phyloP scores from a whole-genome alignment of 2,113 vertebrate genomes.

The Ascaphus truei region DNA sequence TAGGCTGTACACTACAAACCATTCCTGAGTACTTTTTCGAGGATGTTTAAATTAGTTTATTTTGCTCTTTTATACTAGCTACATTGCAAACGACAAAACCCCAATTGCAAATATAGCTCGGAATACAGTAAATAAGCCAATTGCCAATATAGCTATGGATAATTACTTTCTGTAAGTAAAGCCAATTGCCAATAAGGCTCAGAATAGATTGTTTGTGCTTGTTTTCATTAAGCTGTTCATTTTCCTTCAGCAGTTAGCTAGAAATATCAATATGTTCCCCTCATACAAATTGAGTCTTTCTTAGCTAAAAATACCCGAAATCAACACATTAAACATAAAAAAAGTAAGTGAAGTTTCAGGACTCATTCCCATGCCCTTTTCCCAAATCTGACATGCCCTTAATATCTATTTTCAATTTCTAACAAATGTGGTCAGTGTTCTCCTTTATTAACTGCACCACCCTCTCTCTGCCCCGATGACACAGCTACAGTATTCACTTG shows the following conservation, averaged over 20 bases:
- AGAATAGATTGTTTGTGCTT: slow-evolving; percentile 19
- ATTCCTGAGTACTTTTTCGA: too few relatives aligned
- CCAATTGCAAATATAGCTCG: slow-evolving; percentile 11
- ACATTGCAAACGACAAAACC: slow-evolving; percentile 10
- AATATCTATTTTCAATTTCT: too few relatives aligned
- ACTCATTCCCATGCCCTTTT: too few relatives aligned
- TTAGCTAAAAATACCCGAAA: not conserved
- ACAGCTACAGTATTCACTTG: too few relatives aligned
- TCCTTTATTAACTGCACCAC: too few relatives aligned
- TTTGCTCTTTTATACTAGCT: not conserved
- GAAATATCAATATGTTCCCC: slow-evolving; percentile 1
- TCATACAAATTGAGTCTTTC: not conserved
- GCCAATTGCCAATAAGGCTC: slow-evolving; percentile 23
- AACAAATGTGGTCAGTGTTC: too few relatives aligned
- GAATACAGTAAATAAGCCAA: slow-evolving; percentile 25
- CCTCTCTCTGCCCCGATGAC: too few relatives aligned
- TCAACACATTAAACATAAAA: too few relatives aligned
- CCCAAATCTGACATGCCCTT: too few relatives aligned
- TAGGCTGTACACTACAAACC: too few relatives aligned
- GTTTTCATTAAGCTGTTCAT: slow-evolving; percentile 25
- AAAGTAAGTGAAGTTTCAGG: too few relatives aligned
- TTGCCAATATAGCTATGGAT: slow-evolving; percentile 22
- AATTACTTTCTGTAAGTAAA: slow-evolving; percentile 28
- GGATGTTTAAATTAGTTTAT: not conserved
- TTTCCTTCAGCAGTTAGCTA: slow-evolving; percentile 11